These are phyloP conservation scores for Diadegma fenestrale DNA, from an alignment of 2,888 invertebrate genomes.

Conservation along the genomic window DNA sequence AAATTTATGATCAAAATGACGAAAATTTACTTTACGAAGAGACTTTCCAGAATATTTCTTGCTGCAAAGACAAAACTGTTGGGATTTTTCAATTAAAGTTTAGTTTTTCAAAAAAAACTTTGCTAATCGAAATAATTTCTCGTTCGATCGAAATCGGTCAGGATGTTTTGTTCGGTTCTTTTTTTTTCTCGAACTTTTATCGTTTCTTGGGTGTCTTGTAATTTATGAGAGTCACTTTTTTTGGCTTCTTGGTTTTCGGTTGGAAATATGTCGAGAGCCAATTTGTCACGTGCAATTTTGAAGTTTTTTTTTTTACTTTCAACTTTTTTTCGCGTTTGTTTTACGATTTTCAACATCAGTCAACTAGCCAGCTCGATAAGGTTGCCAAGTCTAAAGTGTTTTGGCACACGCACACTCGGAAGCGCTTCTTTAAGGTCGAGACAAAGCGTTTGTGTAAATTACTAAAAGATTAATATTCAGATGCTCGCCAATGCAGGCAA, in stretches of 20 bases:
- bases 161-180: no score
- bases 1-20: no score
- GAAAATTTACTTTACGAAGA: no score
- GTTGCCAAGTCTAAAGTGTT: constrained; percentile 12
- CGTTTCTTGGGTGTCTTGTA: background rate
- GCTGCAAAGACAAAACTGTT: no score
- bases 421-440: constrained; percentile 7
- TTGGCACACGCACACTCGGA: constrained; percentile 39
- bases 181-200: background rate
- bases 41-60: no score
- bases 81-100: no score
- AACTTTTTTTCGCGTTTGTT: background rate
- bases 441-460: constrained; percentile 17
- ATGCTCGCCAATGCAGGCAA: background rate
- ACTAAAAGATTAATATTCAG: constrained; percentile 11
- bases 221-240: background rate
- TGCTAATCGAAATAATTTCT: background rate
- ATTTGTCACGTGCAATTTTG: background rate
- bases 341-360: constrained; percentile 15
- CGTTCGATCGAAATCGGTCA: no score
- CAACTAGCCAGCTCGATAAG: constrained; percentile 58
- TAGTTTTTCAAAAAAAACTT: background rate
- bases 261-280: background rate
- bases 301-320: constrained; percentile 1
- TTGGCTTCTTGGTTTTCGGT: background rate